Evolutionary conservation across 1,140 invertebrate genomes (phyloP).

Genomic region (Argopecten irradians): DNA sequence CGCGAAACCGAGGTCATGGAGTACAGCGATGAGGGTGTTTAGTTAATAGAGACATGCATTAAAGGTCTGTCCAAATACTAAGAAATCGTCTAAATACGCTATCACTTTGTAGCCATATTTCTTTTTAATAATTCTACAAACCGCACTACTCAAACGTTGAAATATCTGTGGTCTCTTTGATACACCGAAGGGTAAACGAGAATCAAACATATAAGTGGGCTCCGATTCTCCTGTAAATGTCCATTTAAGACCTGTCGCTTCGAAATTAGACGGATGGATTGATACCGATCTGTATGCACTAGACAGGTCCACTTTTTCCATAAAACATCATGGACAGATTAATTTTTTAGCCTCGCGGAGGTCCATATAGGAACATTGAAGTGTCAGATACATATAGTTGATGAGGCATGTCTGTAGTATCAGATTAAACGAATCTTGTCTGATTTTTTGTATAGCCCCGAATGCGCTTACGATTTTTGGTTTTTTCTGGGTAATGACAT

Average conservation of each 20-base stretch:
- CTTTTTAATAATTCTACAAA: conserved; percentile 38
- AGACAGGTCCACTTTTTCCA: conserved; percentile 33
- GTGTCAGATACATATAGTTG: not conserved
- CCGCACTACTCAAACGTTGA: conserved; percentile 31
- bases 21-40: not conserved
- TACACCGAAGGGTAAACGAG: conserved; percentile 39
- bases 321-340: not conserved
- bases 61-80: conserved; percentile 25
- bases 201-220: conserved; percentile 33
- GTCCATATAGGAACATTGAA: conserved; percentile 37
- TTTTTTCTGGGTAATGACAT: not conserved
- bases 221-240: conserved; percentile 26
- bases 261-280: conserved; percentile 25
- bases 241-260: conserved; percentile 28
- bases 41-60: conserved; percentile 32
- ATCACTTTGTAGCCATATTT: conserved; percentile 24
- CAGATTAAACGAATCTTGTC: conserved; percentile 32
- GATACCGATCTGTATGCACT: conserved; percentile 38
- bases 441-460: conserved; percentile 26
- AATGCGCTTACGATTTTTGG: not conserved
- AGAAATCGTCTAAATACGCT: conserved; percentile 43
- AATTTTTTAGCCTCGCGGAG: conserved; percentile 19
- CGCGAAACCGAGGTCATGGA: conserved; percentile 30
- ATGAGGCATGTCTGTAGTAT: not conserved
- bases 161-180: conserved; percentile 35